Base-by-base conservation (phyloP, 2,113 vertebrate species). In the Hippocampus abdominalis region DNA sequence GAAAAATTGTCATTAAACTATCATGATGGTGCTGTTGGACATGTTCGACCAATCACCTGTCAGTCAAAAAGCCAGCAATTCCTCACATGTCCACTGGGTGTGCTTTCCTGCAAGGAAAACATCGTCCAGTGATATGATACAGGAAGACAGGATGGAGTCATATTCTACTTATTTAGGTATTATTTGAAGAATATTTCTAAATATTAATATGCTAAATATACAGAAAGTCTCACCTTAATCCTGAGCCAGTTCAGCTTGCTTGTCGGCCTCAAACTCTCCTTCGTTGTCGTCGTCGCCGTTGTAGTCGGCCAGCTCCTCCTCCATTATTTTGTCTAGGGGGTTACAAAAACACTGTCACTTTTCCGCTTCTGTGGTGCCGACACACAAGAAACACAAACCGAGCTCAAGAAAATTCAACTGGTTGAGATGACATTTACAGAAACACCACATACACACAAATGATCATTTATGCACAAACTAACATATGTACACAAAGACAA, bases 201-300 rank as follows among this genome's bases (percentile, higher is more conserved):
- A 25, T 25, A 56, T 25, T 9, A 23, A 27, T 29, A 29, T 27
- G 12, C 54, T 15, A 46, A 21, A 66, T 21, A 68, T n/a, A 27
- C 27, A 53, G 40, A 2, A 18, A 51, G 49, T 15, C 44, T 29
- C 81, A 91, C 87, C 89, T 90, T 74, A 92, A 60, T 71, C 82
- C 40, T 84, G 92, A 27, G 90, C 86, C 4, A 98, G 95, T 29
- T 89, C 94, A 8, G 91, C 94, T 87, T 97, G 94, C 87, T 96
- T 98, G 78, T 98, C 95, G 0, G 88, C 93, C 86, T 98, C 95
- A 59, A 93, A 93, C 75, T 96, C 95, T 0, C 94, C 96, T 79
- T 96, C 94, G 13, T 98, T 98, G 29, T 92, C 93, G 21, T 94
- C 91, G 44, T 98, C 94, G 27, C 93, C 89, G 29, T 92, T 94